Percentiles rank a stretch among this genome's conserved stretches.
Evolutionary conservation across 2,888 invertebrate genomes (phyloP).

Genomic region (Pteria penguin): DNA sequence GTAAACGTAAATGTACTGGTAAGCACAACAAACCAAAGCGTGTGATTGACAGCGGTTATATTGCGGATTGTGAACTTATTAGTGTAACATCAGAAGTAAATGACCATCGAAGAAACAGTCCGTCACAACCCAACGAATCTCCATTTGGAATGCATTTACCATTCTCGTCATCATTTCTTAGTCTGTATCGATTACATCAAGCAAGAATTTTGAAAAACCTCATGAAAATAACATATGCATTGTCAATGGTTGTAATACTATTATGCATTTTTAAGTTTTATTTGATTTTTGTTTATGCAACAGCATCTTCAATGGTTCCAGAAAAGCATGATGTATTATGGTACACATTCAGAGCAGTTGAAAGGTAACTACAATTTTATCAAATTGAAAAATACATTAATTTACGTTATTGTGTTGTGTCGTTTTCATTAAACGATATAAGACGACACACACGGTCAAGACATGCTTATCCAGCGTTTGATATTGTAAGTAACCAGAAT

Average conservation of each 20-base stretch:
- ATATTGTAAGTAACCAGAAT: too few relatives aligned
- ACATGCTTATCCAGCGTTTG: too few relatives aligned
- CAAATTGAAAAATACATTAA: too few relatives aligned
- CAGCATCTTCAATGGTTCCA: background rate
- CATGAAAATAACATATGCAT: background rate
- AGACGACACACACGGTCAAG: too few relatives aligned
- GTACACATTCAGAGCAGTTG: background rate
- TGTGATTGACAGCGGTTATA: conserved; percentile 13
- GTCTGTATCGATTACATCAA: background rate
- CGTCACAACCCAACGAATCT: background rate
- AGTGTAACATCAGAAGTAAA: background rate
- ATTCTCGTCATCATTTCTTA: background rate
- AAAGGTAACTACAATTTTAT: background rate
- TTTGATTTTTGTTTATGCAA: too few relatives aligned
- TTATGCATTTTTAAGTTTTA: too few relatives aligned
- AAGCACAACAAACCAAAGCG: background rate
- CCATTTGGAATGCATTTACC: background rate
- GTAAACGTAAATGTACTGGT: background rate
- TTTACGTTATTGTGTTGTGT: too few relatives aligned
- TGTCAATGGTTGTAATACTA: too few relatives aligned
- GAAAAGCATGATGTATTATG: background rate
- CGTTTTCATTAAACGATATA: too few relatives aligned
- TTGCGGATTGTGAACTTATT: conserved; percentile 19
- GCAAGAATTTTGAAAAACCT: background rate
- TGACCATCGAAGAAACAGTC: background rate